These are phyloP conservation scores for Zhuqinia jingwanae DNA, from an alignment of 2,888 invertebrate species.

Conservation along the genomic window DNA sequence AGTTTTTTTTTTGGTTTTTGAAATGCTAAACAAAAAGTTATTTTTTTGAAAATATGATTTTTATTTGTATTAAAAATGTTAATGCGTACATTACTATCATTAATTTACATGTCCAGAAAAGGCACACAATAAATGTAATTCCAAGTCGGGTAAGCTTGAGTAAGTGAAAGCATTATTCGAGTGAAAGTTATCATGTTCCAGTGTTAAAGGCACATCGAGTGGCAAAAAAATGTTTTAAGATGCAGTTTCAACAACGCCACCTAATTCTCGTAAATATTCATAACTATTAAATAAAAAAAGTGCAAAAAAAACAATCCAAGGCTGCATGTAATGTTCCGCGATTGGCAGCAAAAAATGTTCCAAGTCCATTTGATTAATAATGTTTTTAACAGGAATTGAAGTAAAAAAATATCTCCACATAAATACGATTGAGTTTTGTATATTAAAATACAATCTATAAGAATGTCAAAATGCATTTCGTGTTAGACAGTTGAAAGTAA, in stretches of 20 bases:
- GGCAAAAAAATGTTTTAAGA: too few relatives aligned
- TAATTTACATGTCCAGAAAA: too few relatives aligned
- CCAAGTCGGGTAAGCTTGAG: not conserved
- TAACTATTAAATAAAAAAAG: not conserved
- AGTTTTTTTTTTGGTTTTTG: too few relatives aligned
- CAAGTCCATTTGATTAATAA: slow-evolving; percentile 36
- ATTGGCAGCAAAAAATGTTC: slow-evolving; percentile 48
- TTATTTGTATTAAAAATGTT: too few relatives aligned
- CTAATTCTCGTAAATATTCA: not conserved
- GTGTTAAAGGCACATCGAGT: too few relatives aligned
- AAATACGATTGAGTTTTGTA: not conserved
- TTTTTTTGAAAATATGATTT: too few relatives aligned
- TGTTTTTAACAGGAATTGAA: not conserved
- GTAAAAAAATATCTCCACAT: not conserved
- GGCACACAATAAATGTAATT: too few relatives aligned
- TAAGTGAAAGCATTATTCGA: slow-evolving; percentile 4
- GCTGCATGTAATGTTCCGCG: slow-evolving; percentile 64
- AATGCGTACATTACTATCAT: too few relatives aligned
- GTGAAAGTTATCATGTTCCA: not conserved
- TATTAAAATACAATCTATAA: not conserved
- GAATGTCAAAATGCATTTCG: too few relatives aligned
- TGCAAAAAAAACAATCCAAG: slow-evolving; percentile 34
- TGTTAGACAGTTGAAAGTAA: not conserved
- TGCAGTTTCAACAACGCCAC: too few relatives aligned
- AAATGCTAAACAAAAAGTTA: too few relatives aligned